A percentile compares a stretch with the other conserved stretches of the same genome.
Conservation (phyloP, 2,113 vertebrate species). For the Thryonomys swinderianus region DNA sequence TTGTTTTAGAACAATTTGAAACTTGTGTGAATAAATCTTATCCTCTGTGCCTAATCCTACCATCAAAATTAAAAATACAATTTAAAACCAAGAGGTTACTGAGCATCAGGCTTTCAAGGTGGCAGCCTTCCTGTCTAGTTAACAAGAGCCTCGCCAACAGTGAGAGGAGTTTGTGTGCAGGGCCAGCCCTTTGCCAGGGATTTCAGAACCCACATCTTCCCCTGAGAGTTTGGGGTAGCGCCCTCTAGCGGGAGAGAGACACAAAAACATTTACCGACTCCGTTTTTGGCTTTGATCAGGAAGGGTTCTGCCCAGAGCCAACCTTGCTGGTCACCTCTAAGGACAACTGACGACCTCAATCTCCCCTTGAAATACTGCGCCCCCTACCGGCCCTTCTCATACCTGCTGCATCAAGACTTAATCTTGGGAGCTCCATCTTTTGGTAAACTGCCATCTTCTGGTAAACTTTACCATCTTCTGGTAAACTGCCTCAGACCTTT, state of each 20-base stretch:
- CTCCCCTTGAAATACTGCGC: neutral
- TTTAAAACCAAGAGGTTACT: neutral
- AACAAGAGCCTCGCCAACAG: neutral
- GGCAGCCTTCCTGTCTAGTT: neutral
- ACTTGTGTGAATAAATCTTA: neutral
- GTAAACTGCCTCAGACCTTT: neutral
- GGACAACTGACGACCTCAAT: neutral
- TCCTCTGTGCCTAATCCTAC: neutral
- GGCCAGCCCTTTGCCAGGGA: neutral
- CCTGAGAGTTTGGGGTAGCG: neutral
- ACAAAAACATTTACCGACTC: neutral
- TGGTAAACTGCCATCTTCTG: neutral
- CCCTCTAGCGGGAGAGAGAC: neutral
- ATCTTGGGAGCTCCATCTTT: neutral
- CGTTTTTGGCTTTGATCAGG: neutral
- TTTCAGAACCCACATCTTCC: neutral
- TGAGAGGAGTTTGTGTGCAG: neutral
- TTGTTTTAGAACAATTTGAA: constrained; percentile 12
- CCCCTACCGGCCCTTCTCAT: neutral
- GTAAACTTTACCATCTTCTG: no score
- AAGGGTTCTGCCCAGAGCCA: neutral
- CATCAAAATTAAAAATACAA: neutral
- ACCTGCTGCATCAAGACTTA: neutral
- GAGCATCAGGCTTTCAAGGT: neutral
- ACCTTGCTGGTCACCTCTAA: neutral